Evolutionary conservation across 2,888 invertebrate genomes (phyloP), one percentile per base, ranked within the genome.

Genomic region (Cosmia trapezina): DNA sequence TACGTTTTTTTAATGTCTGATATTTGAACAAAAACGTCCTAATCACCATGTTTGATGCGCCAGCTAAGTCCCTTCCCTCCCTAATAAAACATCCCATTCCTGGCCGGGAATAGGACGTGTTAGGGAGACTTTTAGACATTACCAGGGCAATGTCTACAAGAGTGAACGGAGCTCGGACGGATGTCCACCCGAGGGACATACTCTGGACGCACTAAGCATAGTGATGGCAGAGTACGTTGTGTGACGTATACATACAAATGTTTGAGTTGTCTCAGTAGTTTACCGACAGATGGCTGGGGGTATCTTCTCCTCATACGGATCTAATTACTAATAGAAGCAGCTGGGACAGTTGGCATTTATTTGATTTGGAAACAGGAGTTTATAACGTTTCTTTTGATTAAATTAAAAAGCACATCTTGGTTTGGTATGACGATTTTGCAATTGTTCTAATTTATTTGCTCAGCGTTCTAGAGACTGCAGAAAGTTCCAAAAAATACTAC

Each of bases 241-340:
- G 14, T 74, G n/a, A n/a, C n/a, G 8, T 41, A 59, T 63, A 80
- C 65, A 56, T 17, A 64, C 60, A 53, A 68, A 47, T 83, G 49
- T 80, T 80, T 80, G 80, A 70, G 22, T 61, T 57, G 60, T 83
- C 74, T 72, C 63, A 57, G 41, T 78, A 54, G 65, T 56, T 33
- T 41, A 11, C 28, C 54, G 75, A 78, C 86, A 86, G 86, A 86
- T 86, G 86, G 76, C 59, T 41, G 60, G 75, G 77, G 75, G 70
- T 76, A 78, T 71, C 76, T 76, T 79, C 65, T 73, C 61, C 63
- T 71, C 74, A 80, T 68, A 78, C 73, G 80, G 66, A 84, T 86
- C 86, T 80, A 70, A 82, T 86, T 86, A 86, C 87, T 53, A 76
- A 76, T 75, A 78, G 77, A 60, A 22, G 28, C 78, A 85, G 80